These are phyloP conservation scores for Simalia tracyae DNA, from an alignment of 2,797 vertebrate genomes.

Conservation along the genomic window DNA sequence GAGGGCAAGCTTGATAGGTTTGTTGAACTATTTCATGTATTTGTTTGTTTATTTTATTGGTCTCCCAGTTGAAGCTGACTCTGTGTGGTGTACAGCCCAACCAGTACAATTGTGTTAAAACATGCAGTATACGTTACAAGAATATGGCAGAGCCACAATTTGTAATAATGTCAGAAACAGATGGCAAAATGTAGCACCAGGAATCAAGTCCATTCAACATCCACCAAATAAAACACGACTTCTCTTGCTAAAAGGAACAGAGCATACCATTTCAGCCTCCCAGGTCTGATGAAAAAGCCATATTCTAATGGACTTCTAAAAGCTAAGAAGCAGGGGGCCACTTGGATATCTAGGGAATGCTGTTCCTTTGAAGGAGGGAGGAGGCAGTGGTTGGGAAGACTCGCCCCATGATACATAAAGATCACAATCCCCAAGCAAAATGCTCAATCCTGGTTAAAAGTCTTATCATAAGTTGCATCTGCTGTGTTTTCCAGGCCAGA, in stretches of 20 bases:
- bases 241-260: neutral
- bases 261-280: neutral
- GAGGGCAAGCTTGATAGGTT: neutral
- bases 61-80: neutral
- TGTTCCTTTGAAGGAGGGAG: neutral
- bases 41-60: neutral
- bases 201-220: neutral
- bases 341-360: neutral
- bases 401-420: neutral
- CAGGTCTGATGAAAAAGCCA: neutral
- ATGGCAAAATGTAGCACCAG: neutral
- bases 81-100: neutral
- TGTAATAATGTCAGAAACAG: neutral
- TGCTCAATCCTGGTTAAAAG: neutral
- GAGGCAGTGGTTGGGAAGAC: neutral
- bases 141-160: neutral
- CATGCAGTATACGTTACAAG: neutral
- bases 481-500: neutral
- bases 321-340: neutral
- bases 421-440: neutral
- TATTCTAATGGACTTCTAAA: neutral
- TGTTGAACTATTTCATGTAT: neutral
- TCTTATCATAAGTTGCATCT: neutral
- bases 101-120: neutral
- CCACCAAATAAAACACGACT: neutral